Evolutionary conservation across 2,113 vertebrate species (phyloP).

Genomic region (Calidris pugnax): DNA sequence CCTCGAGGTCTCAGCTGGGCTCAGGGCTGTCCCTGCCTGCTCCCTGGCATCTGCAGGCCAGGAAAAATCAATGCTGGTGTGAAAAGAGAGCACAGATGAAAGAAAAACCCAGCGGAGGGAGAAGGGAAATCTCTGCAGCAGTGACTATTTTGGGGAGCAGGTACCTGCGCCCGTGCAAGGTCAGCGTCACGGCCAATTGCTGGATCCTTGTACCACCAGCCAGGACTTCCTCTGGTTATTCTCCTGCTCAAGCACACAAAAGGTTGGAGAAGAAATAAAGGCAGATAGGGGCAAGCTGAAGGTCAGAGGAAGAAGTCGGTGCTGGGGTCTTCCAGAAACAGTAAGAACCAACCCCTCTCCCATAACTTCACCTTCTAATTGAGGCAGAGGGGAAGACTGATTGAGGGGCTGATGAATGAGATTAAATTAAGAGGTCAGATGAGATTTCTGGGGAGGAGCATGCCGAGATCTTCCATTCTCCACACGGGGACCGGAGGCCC

Average conservation of each 20-base stretch:
- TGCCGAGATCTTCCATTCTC: background rate
- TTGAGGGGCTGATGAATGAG: background rate
- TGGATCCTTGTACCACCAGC: background rate
- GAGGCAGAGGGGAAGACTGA: background rate
- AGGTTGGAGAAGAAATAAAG: background rate
- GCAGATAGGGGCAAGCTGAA: background rate
- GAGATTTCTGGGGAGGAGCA: background rate
- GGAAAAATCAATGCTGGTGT: background rate
- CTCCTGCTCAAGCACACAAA: background rate
- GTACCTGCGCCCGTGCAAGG: accelerated
- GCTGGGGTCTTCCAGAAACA: background rate
- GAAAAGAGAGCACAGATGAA: background rate
- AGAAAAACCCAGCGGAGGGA: background rate
- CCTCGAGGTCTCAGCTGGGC: background rate
- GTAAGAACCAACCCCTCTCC: background rate
- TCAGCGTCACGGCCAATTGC: background rate
- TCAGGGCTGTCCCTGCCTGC: accelerated
- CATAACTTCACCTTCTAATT: background rate
- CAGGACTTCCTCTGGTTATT: accelerated
- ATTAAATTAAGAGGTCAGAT: background rate
- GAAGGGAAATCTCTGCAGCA: background rate
- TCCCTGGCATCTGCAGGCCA: background rate
- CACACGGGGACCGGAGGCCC: accelerated
- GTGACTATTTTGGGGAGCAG: background rate
- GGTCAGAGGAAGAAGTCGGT: background rate